Evolutionary conservation across 2,113 vertebrate genomes (phyloP).

Genomic region (Cyprinodon tularosa): DNA sequence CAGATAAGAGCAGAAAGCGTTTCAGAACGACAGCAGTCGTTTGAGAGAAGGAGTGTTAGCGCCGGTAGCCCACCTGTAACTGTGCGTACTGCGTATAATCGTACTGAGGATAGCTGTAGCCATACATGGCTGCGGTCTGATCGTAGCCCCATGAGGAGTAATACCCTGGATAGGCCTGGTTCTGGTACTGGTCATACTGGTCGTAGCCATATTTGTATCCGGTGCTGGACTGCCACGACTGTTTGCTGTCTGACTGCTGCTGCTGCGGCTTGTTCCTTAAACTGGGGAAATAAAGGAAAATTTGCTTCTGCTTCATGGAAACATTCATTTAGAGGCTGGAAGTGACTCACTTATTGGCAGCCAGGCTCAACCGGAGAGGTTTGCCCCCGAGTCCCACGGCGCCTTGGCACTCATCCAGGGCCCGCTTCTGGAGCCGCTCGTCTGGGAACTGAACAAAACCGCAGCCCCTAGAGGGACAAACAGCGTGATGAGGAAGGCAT

Average conservation of each 20-base stretch:
- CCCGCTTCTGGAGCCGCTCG: slow-evolving; percentile 90
- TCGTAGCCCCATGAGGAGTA: slow-evolving; percentile 91
- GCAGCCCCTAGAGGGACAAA: slow-evolving; percentile 82
- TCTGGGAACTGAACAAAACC: slow-evolving; percentile 96
- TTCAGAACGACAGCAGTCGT: background rate
- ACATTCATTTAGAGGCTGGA: background rate
- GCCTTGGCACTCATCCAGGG: slow-evolving; percentile 89
- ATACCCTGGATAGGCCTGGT: slow-evolving; percentile 87
- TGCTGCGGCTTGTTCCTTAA: slow-evolving; percentile 65
- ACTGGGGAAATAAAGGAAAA: slow-evolving; percentile 21
- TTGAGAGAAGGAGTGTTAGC: background rate
- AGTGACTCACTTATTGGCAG: slow-evolving; percentile 89
- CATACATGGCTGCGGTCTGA: slow-evolving; percentile 85
- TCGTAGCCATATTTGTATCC: slow-evolving; percentile 81
- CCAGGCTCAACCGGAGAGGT: slow-evolving; percentile 89
- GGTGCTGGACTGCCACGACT: slow-evolving; percentile 83
- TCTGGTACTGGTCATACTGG: slow-evolving; percentile 86
- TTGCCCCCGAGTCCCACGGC: slow-evolving; percentile 88
- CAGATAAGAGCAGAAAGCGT: background rate
- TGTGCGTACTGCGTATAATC: slow-evolving; percentile 86
- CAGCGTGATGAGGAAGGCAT: background rate
- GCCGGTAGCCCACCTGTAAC: slow-evolving; percentile 80
- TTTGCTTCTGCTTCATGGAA: background rate
- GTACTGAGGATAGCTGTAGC: slow-evolving; percentile 89
- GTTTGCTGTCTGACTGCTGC: slow-evolving; percentile 37